Conservation (phyloP, 1,140 invertebrate species). For the Hestina assimilis region DNA sequence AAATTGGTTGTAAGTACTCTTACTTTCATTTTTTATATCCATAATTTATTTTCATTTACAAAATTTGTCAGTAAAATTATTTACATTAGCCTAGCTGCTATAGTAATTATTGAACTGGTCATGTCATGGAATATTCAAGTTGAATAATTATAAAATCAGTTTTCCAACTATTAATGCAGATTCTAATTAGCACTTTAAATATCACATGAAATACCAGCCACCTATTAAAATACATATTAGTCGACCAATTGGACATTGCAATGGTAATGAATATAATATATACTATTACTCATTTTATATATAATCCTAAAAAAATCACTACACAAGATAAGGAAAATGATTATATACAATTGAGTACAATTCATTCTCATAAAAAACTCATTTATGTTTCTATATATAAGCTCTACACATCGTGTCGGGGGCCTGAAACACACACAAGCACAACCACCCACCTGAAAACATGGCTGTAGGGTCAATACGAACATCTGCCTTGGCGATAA, state of each 20-base stretch:
- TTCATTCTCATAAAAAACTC: too few species aligned
- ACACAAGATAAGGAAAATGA: too few species aligned
- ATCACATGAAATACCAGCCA: constrained; percentile 24
- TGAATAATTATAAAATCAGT: constrained; percentile 27
- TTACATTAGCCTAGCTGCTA: constrained; percentile 14
- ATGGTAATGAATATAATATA: constrained; percentile 18
- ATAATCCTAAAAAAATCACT: background rate
- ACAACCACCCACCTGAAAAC: too few species aligned
- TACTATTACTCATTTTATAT: background rate
- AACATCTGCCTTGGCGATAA: too few species aligned
- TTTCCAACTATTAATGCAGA: constrained; percentile 32
- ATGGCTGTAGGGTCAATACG: too few species aligned
- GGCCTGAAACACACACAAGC: too few species aligned
- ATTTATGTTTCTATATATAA: too few species aligned
- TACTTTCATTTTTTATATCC: too few species aligned
- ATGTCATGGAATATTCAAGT: constrained; percentile 23
- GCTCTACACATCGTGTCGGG: too few species aligned
- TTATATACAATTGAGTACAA: too few species aligned
- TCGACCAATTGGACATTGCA: constrained; percentile 23
- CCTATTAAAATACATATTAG: constrained; percentile 38
- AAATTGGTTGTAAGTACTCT: too few species aligned
- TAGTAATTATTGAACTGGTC: constrained; percentile 21
- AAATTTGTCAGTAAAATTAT: constrained; percentile 15
- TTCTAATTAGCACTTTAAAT: constrained; percentile 37
- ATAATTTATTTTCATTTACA: too few species aligned